Conservation (phyloP, 2,888 invertebrate species). For the Synanthedon myopaeformis region DNA sequence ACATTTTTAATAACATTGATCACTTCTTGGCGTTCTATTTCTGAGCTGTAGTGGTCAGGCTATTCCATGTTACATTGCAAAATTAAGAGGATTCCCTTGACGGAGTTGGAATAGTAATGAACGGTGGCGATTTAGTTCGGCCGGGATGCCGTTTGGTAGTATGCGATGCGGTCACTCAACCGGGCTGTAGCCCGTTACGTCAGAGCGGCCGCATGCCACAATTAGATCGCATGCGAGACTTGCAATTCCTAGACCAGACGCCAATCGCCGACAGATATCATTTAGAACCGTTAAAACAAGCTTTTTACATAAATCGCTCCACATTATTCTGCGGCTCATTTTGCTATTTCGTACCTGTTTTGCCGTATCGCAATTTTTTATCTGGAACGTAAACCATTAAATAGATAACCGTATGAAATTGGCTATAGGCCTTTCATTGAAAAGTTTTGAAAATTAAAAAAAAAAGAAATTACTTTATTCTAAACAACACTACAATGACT, state of each 20-base stretch:
- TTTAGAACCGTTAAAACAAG: slow-evolving; percentile 57
- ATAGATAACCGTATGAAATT: too few species aligned
- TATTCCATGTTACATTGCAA: slow-evolving; percentile 30
- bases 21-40: background rate
- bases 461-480: too few species aligned
- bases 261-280: slow-evolving; percentile 43
- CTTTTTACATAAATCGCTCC: slow-evolving; percentile 31
- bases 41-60: slow-evolving; percentile 26
- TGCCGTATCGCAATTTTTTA: too few species aligned
- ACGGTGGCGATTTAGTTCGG: slow-evolving; percentile 33
- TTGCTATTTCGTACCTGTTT: too few species aligned
- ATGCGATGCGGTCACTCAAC: slow-evolving; percentile 63
- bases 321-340: background rate
- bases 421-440: too few species aligned
- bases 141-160: slow-evolving; percentile 46
- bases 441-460: too few species aligned
- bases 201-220: slow-evolving; percentile 51
- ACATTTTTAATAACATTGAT: background rate
- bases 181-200: slow-evolving; percentile 57
- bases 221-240: slow-evolving; percentile 60
- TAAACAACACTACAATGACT: too few species aligned
- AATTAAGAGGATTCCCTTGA: slow-evolving; percentile 33
- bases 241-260: slow-evolving; percentile 51
- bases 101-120: slow-evolving; percentile 23
- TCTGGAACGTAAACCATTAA: too few species aligned